Conservation (phyloP, 1,140 invertebrate species). For the Bombus superbus region DNA sequence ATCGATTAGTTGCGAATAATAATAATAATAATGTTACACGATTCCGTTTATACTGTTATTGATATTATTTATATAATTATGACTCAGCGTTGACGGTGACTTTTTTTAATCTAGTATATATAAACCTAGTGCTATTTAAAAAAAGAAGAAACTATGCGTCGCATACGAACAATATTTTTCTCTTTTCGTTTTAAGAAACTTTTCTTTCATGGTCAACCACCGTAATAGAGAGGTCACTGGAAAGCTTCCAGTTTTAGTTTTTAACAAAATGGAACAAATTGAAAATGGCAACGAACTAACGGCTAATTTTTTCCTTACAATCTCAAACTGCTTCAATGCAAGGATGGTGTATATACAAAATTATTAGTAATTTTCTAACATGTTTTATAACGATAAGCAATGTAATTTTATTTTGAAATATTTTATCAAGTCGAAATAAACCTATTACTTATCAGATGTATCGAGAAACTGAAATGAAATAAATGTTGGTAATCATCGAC, state of each 20-base stretch:
- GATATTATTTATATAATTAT: conserved; percentile 12
- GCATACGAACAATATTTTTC: background rate
- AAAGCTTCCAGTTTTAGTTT: background rate
- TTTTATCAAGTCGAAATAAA: conserved; percentile 12
- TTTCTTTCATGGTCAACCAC: background rate
- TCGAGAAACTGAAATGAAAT: conserved; percentile 27
- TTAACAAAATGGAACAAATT: background rate
- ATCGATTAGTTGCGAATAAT: background rate
- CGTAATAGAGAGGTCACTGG: too few relatives aligned
- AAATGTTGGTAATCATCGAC: conserved; percentile 41
- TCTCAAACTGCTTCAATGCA: background rate
- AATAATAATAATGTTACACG: background rate
- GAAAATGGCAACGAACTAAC: conserved; percentile 35
- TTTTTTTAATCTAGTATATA: background rate
- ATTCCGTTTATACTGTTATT: conserved; percentile 21
- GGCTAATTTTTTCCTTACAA: background rate
- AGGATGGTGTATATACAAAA: conserved; percentile 37
- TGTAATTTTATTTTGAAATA: conserved; percentile 42
- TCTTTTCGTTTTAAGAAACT: background rate
- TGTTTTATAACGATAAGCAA: conserved; percentile 24
- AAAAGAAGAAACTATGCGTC: background rate
- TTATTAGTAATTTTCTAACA: conserved; percentile 38
- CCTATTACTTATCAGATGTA: conserved; percentile 28
- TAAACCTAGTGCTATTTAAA: background rate
- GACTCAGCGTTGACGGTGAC: background rate